Evolutionary conservation across 2,797 vertebrate genomes (phyloP).

Genomic region (Parauchenoglanis punctatus): DNA sequence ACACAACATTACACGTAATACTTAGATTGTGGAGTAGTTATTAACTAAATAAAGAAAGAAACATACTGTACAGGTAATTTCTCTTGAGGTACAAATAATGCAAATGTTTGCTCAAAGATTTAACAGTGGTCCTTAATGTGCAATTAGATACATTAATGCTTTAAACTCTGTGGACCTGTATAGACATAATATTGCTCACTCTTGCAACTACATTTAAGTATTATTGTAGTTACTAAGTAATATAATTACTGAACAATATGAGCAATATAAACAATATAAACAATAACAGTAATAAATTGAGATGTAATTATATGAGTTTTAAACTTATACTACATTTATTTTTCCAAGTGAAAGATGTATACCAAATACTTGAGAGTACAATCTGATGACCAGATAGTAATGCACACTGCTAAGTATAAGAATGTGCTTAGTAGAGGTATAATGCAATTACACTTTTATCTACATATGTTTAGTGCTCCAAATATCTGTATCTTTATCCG

Average conservation of each 20-base stretch:
- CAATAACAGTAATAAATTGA: neutral
- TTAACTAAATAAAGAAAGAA: neutral
- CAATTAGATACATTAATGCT: neutral
- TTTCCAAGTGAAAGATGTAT: neutral
- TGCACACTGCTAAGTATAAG: too few species aligned
- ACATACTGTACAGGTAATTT: neutral
- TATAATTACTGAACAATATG: neutral
- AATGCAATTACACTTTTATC: neutral
- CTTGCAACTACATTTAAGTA: neutral
- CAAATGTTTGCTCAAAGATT: neutral
- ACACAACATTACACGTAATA: neutral
- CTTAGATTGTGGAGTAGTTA: neutral
- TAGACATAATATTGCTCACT: neutral
- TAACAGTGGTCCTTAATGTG: neutral
- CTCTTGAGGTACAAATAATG: neutral
- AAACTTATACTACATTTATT: neutral
- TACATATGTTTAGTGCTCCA: neutral
- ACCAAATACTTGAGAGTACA: too few species aligned
- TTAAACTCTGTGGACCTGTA: neutral
- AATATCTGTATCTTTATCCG: neutral
- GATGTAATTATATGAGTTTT: neutral
- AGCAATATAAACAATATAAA: neutral
- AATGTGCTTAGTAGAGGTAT: too few species aligned
- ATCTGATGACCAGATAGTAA: too few species aligned
- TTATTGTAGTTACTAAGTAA: neutral